These are phyloP conservation scores for Rhagoletis zephyria DNA, from an alignment of 1,140 invertebrate species.

Conservation along the genomic window DNA sequence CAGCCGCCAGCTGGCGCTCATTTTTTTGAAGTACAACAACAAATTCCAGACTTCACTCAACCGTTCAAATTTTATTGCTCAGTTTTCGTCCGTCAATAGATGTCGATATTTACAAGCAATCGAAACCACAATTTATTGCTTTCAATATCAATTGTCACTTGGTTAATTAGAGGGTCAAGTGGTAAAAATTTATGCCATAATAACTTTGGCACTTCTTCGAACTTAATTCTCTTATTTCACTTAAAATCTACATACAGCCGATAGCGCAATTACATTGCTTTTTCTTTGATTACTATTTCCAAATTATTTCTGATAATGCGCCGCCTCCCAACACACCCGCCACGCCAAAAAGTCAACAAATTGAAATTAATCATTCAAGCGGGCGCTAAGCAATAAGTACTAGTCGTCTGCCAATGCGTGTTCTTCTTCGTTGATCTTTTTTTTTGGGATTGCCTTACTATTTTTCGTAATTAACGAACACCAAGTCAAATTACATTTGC, in stretches of 20 bases:
- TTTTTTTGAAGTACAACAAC: too few species aligned
- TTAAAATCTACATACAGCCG: neutral
- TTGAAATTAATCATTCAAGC: conserved; percentile 44
- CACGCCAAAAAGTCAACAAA: conserved; percentile 27
- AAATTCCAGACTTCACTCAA: neutral
- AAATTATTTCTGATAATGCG: conserved; percentile 18
- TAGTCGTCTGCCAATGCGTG: neutral
- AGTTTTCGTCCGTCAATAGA: neutral
- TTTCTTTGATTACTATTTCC: conserved; percentile 32
- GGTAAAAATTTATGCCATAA: neutral
- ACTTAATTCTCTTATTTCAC: neutral
- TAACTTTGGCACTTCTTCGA: neutral
- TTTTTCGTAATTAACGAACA: conserved; percentile 33
- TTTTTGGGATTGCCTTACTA: neutral
- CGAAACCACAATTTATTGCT: neutral
- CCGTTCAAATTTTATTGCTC: neutral
- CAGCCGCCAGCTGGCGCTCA: too few species aligned
- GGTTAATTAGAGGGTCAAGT: conserved; percentile 45
- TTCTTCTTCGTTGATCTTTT: neutral
- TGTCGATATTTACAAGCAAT: neutral
- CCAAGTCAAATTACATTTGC: neutral
- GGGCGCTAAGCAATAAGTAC: neutral
- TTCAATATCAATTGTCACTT: conserved; percentile 34
- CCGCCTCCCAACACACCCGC: neutral
- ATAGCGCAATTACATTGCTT: conserved; percentile 7